Evolutionary conservation across 2,797 vertebrate genomes (phyloP), one percentile per base, ranked within the genome.

Genomic region (Pempheris klunzingeri): DNA sequence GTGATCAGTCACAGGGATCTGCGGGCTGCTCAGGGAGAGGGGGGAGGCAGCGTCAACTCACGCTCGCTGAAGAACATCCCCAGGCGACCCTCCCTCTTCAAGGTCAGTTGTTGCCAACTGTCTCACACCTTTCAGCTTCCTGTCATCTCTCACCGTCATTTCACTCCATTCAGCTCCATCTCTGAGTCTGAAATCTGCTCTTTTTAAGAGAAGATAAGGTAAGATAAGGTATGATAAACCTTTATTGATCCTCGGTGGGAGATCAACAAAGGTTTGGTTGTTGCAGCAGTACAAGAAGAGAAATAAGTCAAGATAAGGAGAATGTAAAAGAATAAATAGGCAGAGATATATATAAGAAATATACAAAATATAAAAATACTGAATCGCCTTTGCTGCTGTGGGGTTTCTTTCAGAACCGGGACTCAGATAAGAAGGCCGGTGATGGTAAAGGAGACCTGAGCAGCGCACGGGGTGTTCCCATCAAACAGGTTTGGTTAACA

Each of bases 61-160:
- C 96, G 97, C 7, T 94, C 96, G 6, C 91, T 96, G 78, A 96
- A 96, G 90, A 93, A 84, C 41, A 95, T 96, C 71, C 96, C 97
- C 74, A 94, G 97, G 22, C 94, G 97, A 44, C 96, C 97, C 71
- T 99, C 97, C 82, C 96, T 99, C 74, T 99, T 99, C 71, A 95
- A 97, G 72, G 98, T 99, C 95, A 94, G 96, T 94, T 30, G 66
- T 62, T 3, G 12, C 58, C 75, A 41, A 17, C 61, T 28, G n/a
- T 68, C 67, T 63, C 78, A 2, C 78, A 70, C 79, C 73, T 81
- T 50, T 55, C 28, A 8, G n/a, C 53, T 26, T 63, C 74, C 78
- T 24, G 30, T 77, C 88, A 72, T 53, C 70, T 39, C 82, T 53
- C 78, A 7, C 68, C 7, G 10, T 73, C 89, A 87, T 75, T 49